These are phyloP conservation scores for Elanus axillaris DNA, from an alignment of 2,113 vertebrate genomes.

Conservation along the genomic window DNA sequence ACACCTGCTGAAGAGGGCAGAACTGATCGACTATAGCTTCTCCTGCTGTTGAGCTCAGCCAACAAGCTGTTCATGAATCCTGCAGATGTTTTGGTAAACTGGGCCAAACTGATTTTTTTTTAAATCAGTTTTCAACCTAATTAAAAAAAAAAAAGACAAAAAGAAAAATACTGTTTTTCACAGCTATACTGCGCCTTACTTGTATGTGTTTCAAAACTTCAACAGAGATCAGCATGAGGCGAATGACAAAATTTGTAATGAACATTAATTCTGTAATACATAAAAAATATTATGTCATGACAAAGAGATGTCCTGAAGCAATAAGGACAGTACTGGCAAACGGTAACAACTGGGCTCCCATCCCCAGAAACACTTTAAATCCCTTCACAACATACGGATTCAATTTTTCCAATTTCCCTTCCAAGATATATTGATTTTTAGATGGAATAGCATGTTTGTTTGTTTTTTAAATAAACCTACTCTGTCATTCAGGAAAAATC, in stretches of 20 bases:
- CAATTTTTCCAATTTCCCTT: background rate
- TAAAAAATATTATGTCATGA: background rate
- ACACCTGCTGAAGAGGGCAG: conserved; percentile 42
- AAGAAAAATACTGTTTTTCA: background rate
- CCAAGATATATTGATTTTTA: background rate
- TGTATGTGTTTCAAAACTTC: background rate
- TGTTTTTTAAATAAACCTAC: background rate
- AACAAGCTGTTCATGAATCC: background rate
- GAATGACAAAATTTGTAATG: background rate
- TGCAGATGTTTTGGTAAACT: background rate
- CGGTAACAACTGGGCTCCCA: background rate
- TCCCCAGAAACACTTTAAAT: background rate
- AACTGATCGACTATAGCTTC: background rate
- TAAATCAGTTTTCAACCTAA: background rate
- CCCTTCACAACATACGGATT: background rate
- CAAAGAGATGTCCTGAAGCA: background rate
- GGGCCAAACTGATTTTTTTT: background rate
- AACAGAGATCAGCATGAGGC: background rate
- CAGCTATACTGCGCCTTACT: background rate
- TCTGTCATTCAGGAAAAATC: background rate
- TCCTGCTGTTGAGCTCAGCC: background rate
- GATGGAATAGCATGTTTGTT: background rate
- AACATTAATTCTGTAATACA: background rate
- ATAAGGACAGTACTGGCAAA: background rate
- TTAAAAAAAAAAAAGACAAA: background rate